phyloP scores from a whole-genome alignment of 2,888 invertebrate species.

The Zygothrica quintamaculata region DNA sequence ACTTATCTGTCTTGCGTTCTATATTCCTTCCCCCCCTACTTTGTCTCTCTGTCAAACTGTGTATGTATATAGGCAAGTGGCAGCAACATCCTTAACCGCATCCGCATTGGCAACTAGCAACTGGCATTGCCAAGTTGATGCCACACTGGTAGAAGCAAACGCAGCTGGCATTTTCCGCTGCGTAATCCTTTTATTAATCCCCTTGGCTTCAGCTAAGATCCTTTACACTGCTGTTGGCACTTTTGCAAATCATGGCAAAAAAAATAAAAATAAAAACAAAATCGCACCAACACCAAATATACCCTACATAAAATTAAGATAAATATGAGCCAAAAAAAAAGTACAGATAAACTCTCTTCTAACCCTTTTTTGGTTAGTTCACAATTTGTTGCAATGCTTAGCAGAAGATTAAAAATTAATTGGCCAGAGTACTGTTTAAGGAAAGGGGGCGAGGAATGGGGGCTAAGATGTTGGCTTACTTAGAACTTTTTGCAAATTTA shows the following conservation, averaged over 20 bases:
- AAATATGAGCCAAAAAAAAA: constrained; percentile 45
- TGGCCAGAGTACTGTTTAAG: constrained; percentile 33
- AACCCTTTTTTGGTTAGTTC: constrained; percentile 43
- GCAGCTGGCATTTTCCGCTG: constrained; percentile 81
- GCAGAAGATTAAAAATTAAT: constrained; percentile 74
- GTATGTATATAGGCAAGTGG: constrained; percentile 47
- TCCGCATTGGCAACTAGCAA: constrained; percentile 41
- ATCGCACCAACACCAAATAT: constrained; percentile 12
- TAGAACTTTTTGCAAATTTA: no score
- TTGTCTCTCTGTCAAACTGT: not conserved
- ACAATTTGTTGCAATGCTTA: constrained; percentile 70
- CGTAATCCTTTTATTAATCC: constrained; percentile 82
- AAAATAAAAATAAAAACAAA: constrained; percentile 39
- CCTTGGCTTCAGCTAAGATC: constrained; percentile 77
- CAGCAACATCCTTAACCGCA: constrained; percentile 43
- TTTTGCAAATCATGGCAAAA: constrained; percentile 74
- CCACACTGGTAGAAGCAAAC: constrained; percentile 45
- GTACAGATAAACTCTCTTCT: constrained; percentile 34
- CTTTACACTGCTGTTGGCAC: constrained; percentile 77
- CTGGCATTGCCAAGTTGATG: constrained; percentile 62
- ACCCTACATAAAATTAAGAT: constrained; percentile 48
- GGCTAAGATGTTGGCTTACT: no score
- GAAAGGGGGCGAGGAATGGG: no score
- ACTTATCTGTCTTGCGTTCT: no score
- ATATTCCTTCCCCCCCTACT: constrained; percentile 17